phyloP scores from a whole-genome alignment of 1,140 invertebrate genomes.

The Drosophila watanabei region DNA sequence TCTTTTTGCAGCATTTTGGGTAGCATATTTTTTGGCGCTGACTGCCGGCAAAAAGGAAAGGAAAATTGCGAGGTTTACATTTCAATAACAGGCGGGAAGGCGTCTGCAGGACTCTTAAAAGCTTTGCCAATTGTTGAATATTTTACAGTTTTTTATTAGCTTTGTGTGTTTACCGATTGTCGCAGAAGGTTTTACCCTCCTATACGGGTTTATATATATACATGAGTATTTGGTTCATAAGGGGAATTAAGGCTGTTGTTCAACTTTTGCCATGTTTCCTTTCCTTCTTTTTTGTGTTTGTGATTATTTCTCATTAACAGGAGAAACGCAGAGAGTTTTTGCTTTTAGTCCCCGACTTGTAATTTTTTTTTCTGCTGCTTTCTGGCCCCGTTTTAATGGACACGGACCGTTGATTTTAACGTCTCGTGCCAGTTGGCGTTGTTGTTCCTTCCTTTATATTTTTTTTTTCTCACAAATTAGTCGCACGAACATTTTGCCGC shows the following conservation, averaged over 20 bases:
- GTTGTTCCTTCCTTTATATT: conserved; percentile 38
- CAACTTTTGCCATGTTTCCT: conserved; percentile 19
- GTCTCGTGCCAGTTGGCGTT: conserved; percentile 68
- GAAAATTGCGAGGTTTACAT: conserved; percentile 56
- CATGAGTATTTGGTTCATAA: neutral
- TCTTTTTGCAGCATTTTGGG: conserved; percentile 29
- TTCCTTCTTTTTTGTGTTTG: conserved; percentile 19
- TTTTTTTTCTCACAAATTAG: conserved; percentile 69
- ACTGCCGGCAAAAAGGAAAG: conserved; percentile 3
- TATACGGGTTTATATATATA: conserved; percentile 5
- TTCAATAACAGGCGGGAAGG: conserved; percentile 50
- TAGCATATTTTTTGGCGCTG: conserved; percentile 54
- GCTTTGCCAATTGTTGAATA: conserved; percentile 80
- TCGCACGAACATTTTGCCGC: conserved; percentile 81
- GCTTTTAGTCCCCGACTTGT: conserved; percentile 19
- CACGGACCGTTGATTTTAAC: conserved; percentile 76
- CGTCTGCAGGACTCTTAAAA: conserved; percentile 64
- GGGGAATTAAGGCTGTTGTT: conserved; percentile 16
- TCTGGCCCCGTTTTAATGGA: conserved; percentile 74
- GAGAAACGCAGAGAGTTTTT: conserved; percentile 45
- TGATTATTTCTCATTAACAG: conserved; percentile 80
- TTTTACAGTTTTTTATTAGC: conserved; percentile 78
- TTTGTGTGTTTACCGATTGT: conserved; percentile 72
- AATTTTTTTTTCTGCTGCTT: conserved; percentile 25
- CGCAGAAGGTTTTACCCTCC: conserved; percentile 18